phyloP scores from a whole-genome alignment of 2,797 vertebrate species.

The Anisognathus igniventris region DNA sequence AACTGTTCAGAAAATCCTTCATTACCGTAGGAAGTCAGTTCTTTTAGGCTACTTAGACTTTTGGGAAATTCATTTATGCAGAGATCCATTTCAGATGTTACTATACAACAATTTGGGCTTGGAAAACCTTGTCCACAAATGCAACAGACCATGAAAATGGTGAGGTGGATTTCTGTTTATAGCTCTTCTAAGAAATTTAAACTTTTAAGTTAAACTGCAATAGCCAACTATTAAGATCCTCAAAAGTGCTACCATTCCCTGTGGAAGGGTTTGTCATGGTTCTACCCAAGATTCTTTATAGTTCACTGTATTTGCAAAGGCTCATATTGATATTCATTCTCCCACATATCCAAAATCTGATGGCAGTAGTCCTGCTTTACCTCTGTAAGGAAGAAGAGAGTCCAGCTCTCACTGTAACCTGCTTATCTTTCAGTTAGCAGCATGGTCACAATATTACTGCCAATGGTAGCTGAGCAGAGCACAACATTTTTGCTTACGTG shows the following conservation, averaged over 20 bases:
- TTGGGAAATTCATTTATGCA: not conserved
- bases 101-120: not conserved
- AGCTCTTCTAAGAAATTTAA: not conserved
- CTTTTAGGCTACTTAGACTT: not conserved
- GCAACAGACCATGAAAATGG: not conserved
- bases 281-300: not conserved
- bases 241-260: rapidly evolving
- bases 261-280: rapidly evolving
- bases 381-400: not conserved
- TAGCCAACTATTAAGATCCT: not conserved
- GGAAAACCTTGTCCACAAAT: not conserved
- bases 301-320: not conserved
- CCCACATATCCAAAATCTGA: not conserved
- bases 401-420: not conserved
- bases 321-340: not conserved
- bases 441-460: not conserved
- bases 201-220: not conserved
- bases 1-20: conserved; percentile 6
- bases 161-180: not conserved
- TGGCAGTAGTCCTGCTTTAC: not conserved
- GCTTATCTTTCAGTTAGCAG: not conserved
- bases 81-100: not conserved
- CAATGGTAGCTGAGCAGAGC: not conserved
- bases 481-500: not conserved
- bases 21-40: not conserved